Evolutionary conservation across 2,797 vertebrate genomes (phyloP), one percentile per base, ranked within the genome.

Genomic region (Taeniopygia guttata): DNA sequence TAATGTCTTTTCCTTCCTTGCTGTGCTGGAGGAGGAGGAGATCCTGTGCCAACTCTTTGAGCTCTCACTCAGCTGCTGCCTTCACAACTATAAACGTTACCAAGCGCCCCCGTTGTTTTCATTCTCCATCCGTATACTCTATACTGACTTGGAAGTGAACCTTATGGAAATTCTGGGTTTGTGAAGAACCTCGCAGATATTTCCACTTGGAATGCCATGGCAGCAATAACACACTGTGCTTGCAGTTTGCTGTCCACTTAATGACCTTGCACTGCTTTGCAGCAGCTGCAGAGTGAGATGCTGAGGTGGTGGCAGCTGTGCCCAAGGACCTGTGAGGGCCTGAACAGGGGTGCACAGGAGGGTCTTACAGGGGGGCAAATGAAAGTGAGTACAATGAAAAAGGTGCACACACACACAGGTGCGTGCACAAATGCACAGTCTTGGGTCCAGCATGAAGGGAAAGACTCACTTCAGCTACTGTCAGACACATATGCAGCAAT

Each of bases 191-290:
- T 95, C 42, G 10, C 94, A 94, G 95, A 93, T 95, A 84, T 95
- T 97, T 97, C 95, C 95, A 97, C 78, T 95, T 73, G 34, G 67
- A 88, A 91, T 96, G 91, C 95, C 94, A 93, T 94, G 87, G 89
- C 58, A 90, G 93, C 87, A 94, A 64, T 68, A 91, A 94, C 80
- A 94, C 42, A 70, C 52, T 43, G 19, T 79, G 77, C 88, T 70
- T 77, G 78, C 55, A 77, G 85, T 74, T 63, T 67, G 42, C 74
- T 67, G 74, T 84, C 94, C 89, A 95, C 68, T 89, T 94, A 96
- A 83, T 54, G 94, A 94, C 89, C 83, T 88, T 67, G 70, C 86
- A 22, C 49, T 84, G 74, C 89, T 93, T 87, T 81, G 56, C 59
- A 73, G 75, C 2, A 0, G 32, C 79, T 73, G 67, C 29, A 20